Conservation (phyloP, 2,888 invertebrate genomes). For the Syrphus vitripennis region DNA sequence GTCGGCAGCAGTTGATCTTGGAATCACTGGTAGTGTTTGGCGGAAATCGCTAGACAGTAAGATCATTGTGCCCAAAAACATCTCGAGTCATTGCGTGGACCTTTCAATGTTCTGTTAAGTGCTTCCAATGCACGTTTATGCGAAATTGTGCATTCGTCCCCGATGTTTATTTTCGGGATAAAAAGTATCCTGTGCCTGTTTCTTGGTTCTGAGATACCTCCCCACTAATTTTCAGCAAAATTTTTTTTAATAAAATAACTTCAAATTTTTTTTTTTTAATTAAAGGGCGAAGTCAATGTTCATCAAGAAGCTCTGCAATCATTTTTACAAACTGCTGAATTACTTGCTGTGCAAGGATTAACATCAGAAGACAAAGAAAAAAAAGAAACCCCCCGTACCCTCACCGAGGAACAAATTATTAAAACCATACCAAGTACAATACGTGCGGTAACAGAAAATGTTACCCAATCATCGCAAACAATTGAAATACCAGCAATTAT, state of each 20-base stretch:
- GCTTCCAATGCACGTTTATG: too few species aligned
- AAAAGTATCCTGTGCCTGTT: too few species aligned
- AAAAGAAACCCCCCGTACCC: constrained; percentile 76
- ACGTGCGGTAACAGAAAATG: constrained; percentile 76
- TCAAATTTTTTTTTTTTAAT: neutral
- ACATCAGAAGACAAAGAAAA: constrained; percentile 82
- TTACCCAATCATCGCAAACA: constrained; percentile 77
- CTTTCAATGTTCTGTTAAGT: too few species aligned
- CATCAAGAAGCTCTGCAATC: constrained; percentile 90
- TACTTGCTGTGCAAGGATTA: constrained; percentile 89
- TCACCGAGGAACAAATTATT: constrained; percentile 79
- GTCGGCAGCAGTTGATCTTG: too few species aligned
- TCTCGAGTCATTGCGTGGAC: too few species aligned
- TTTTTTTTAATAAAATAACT: neutral
- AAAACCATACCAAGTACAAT: constrained; percentile 81
- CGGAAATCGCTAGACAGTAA: too few species aligned
- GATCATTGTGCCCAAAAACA: too few species aligned
- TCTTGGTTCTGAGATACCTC: too few species aligned
- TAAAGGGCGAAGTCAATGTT: constrained; percentile 89
- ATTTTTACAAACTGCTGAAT: constrained; percentile 89
- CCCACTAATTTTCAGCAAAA: too few species aligned
- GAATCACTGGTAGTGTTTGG: too few species aligned
- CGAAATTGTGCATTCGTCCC: too few species aligned
- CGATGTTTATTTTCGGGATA: too few species aligned
- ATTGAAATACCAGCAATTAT: constrained; percentile 78